Evolutionary conservation across 2,797 vertebrate species (phyloP).

Genomic region (Tadarida brasiliensis): DNA sequence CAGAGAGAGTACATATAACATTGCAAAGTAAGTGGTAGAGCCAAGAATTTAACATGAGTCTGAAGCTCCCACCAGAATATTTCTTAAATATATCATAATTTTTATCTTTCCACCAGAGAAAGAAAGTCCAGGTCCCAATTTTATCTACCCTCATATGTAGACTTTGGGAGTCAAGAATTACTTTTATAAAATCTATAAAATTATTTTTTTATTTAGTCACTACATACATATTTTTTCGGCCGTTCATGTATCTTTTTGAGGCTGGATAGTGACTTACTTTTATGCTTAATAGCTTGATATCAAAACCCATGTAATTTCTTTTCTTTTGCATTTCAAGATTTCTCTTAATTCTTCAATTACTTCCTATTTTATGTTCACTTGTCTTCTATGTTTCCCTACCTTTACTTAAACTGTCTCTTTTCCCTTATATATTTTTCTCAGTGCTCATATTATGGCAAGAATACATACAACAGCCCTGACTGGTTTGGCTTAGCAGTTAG

Average conservation of each 20-base stretch:
- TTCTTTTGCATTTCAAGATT: background rate
- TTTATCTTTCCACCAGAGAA: background rate
- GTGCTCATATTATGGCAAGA: background rate
- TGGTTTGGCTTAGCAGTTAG: too few relatives aligned
- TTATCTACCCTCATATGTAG: background rate
- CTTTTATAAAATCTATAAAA: background rate
- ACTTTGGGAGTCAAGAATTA: background rate
- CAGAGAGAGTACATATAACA: background rate
- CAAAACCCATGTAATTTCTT: background rate
- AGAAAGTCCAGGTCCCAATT: background rate
- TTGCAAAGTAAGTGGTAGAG: background rate
- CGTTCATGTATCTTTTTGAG: conserved; percentile 1
- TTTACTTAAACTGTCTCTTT: background rate
- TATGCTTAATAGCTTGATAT: background rate
- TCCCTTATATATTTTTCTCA: background rate
- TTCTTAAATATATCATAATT: background rate
- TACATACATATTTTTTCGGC: background rate
- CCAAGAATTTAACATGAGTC: background rate
- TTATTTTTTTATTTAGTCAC: background rate
- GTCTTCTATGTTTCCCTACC: background rate
- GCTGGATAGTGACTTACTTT: background rate
- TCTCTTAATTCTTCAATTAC: background rate
- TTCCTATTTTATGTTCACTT: background rate
- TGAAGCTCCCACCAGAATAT: background rate
- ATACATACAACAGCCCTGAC: background rate